Conservation (phyloP, 2,113 vertebrate genomes). For the Oxygymnocypris stewartii region DNA sequence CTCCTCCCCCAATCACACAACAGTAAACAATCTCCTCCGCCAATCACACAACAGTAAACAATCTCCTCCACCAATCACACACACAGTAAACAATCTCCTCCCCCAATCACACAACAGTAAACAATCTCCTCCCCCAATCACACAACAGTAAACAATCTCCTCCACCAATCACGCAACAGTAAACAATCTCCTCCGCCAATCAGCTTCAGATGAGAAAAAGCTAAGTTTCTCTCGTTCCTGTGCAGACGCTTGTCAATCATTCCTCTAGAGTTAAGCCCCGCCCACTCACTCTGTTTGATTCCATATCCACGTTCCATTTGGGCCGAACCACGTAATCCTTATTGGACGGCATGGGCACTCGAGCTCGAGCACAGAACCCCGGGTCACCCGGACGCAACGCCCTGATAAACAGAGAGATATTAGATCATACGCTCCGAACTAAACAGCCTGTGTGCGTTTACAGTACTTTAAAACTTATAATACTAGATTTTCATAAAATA, state of each 20-base stretch:
- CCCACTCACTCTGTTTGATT: conserved; percentile 87
- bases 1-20: too few relatives aligned
- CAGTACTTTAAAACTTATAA: background rate
- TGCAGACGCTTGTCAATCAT: background rate
- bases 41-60: too few relatives aligned
- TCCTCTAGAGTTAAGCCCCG: background rate
- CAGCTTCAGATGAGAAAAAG: background rate
- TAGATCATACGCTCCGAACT: background rate
- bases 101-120: too few relatives aligned
- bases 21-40: too few relatives aligned
- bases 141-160: too few relatives aligned
- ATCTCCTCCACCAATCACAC: too few relatives aligned
- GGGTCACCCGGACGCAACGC: conserved; percentile 94
- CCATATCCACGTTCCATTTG: conserved; percentile 96
- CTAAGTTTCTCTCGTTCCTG: background rate
- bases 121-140: too few relatives aligned
- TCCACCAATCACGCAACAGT: too few relatives aligned
- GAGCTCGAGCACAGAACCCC: conserved; percentile 92
- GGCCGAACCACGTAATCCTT: conserved; percentile 98
- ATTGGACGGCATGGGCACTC: conserved; percentile 97
- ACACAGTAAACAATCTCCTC: too few relatives aligned
- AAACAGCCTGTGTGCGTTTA: too few relatives aligned
- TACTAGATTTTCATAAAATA: background rate
- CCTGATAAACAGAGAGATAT: conserved; percentile 65
- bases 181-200: background rate